Conservation (phyloP, 2,888 invertebrate genomes). For the Pristionchus entomophagus region DNA sequence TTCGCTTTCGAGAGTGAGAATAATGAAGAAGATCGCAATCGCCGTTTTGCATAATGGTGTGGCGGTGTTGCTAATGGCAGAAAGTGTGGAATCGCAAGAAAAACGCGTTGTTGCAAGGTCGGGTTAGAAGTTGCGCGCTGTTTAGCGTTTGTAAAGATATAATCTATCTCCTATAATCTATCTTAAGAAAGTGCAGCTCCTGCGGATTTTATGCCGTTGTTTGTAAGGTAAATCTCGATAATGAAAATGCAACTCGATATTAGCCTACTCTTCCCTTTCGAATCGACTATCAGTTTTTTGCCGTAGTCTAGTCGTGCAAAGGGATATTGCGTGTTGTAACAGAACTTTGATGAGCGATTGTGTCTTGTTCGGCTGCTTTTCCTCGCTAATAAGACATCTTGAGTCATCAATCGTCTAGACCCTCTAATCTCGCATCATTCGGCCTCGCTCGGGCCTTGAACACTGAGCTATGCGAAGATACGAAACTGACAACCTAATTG, state of each 20-base stretch:
- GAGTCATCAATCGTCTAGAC: conserved; percentile 1
- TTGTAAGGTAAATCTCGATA: no score
- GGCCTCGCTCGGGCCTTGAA: conserved; percentile 47
- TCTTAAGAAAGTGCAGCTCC: no score
- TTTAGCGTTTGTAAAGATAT: no score
- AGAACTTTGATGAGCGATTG: conserved; percentile 23
- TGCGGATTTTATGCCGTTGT: no score
- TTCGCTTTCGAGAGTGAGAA: not conserved
- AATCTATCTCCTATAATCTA: no score
- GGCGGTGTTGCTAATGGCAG: conserved; percentile 10
- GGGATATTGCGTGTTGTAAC: not conserved
- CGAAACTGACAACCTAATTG: conserved; percentile 31
- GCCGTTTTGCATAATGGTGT: not conserved
- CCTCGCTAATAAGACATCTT: not conserved
- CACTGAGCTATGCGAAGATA: not conserved
- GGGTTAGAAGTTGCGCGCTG: not conserved
- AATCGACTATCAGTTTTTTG: not conserved
- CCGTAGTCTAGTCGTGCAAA: not conserved
- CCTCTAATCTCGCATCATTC: conserved; percentile 27
- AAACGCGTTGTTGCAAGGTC: not conserved
- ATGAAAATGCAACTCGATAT: no score
- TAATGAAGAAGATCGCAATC: not conserved
- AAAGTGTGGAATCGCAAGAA: not conserved
- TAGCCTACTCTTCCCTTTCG: no score
- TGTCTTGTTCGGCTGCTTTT: not conserved